Percentiles rank a stretch among this genome's conserved stretches.
Evolutionary conservation across 37 sponge, comb jelly and placozoan species (phyloP).

Genomic region (Ephydatia muelleri): DNA sequence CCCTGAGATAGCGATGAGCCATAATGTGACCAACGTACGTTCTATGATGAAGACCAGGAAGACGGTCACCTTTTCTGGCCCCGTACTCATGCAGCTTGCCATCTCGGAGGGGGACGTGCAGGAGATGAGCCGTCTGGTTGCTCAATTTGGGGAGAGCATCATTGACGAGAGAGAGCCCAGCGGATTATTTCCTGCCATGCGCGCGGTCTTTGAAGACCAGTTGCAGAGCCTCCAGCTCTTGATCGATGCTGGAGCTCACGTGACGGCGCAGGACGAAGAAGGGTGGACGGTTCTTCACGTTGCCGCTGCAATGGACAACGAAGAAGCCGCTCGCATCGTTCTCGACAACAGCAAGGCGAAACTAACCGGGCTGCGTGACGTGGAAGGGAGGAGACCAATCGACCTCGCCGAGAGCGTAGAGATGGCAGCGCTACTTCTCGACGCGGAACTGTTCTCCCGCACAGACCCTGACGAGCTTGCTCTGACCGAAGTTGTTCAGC

Average conservation of each 20-base stretch:
- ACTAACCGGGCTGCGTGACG: conserved; percentile 29
- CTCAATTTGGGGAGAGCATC: conserved; percentile 17
- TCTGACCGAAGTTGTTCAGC: neutral
- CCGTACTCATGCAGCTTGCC: conserved; percentile 58
- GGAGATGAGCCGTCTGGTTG: conserved; percentile 51
- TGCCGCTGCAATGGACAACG: conserved; percentile 70
- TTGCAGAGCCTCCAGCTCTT: conserved; percentile 46
- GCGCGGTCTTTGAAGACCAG: conserved; percentile 65
- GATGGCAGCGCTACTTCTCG: conserved; percentile 57
- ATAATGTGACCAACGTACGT: too few species aligned
- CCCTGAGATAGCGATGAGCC: too few species aligned
- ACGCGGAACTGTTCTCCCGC: conserved; percentile 40
- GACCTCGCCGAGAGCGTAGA: conserved; percentile 64
- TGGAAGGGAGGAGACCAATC: conserved; percentile 65
- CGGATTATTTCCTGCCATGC: conserved; percentile 60
- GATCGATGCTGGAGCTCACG: conserved; percentile 56
- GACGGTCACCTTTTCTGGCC: conserved; percentile 51
- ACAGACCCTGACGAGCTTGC: neutral
- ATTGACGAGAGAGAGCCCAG: conserved; percentile 56
- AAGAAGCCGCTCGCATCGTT: conserved; percentile 56
- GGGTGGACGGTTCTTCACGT: conserved; percentile 74
- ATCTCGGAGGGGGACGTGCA: conserved; percentile 61
- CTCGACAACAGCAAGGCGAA: conserved; percentile 3
- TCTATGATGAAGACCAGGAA: conserved; percentile 28
- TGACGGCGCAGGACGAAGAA: conserved; percentile 48